phyloP scores from a whole-genome alignment of 2,113 vertebrate genomes.

The Dicaeum eximium region DNA sequence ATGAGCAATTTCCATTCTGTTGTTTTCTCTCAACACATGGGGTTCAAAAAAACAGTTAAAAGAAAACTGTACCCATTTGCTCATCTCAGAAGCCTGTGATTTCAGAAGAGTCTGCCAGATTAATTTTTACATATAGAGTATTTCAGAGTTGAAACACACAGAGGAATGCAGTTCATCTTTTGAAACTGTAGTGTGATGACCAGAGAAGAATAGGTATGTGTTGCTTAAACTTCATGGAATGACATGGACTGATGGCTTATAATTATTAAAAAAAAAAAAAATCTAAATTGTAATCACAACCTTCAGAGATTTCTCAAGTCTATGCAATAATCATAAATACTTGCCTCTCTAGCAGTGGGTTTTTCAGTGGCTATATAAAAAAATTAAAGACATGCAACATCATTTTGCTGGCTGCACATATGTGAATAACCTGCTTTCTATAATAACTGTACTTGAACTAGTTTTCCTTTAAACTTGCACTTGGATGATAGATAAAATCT shows the following conservation, averaged over 20 bases:
- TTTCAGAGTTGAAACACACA: slow-evolving; percentile 58
- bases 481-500: neutral
- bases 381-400: neutral
- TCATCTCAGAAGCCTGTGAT: slow-evolving; percentile 77
- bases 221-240: slow-evolving; percentile 54
- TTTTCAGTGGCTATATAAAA: neutral
- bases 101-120: slow-evolving; percentile 73
- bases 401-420: slow-evolving; percentile 3
- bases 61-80: slow-evolving; percentile 80
- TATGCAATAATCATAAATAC: slow-evolving; percentile 43
- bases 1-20: slow-evolving; percentile 84
- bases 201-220: slow-evolving; percentile 50
- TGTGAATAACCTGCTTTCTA: neutral
- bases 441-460: neutral
- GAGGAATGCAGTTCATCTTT: slow-evolving; percentile 54
- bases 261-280: neutral
- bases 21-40: slow-evolving; percentile 84
- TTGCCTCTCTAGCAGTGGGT: slow-evolving; percentile 28
- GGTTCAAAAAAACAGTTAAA: slow-evolving; percentile 83
- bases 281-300: slow-evolving; percentile 47
- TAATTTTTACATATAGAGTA: slow-evolving; percentile 65
- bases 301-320: slow-evolving; percentile 62
- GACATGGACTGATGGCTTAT: slow-evolving; percentile 32
- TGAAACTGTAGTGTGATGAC: slow-evolving; percentile 39
- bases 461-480: slow-evolving; percentile 14